phyloP scores from a whole-genome alignment of 1,140 invertebrate species.

The Hylaeus anthracinus region DNA sequence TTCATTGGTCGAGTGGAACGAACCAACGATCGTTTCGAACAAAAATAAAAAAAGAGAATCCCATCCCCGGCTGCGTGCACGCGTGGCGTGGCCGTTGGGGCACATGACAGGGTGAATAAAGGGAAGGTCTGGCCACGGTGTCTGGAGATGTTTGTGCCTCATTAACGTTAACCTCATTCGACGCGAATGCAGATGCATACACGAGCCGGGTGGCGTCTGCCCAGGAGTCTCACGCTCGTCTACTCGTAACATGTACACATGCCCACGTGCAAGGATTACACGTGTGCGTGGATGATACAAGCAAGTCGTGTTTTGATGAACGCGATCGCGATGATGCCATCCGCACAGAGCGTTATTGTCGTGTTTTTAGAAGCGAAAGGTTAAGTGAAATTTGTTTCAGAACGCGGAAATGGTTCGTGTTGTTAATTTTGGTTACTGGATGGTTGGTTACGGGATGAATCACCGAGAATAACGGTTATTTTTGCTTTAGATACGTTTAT shows the following conservation, averaged over 20 bases:
- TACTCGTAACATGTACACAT: constrained; percentile 2
- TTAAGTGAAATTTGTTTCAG: not conserved
- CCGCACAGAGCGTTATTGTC: constrained; percentile 14
- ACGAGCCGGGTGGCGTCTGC: constrained; percentile 35
- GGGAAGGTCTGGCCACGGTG: constrained; percentile 52
- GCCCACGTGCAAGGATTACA: not conserved
- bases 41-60: constrained; percentile 29
- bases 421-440: too few relatives aligned
- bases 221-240: constrained; percentile 57
- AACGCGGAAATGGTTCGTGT: too few relatives aligned
- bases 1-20: constrained; percentile 27
- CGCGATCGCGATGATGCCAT: not conserved
- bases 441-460: too few relatives aligned
- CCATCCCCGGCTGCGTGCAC: constrained; percentile 4
- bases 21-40: constrained; percentile 8
- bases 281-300: constrained; percentile 10
- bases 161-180: constrained; percentile 68
- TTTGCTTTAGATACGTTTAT: too few relatives aligned
- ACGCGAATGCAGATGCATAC: constrained; percentile 63
- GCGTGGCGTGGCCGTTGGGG: constrained; percentile 5
- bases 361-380: not conserved
- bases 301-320: not conserved
- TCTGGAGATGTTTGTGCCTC: constrained; percentile 65
- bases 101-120: constrained; percentile 47
- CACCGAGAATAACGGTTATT: too few relatives aligned